Conservation (phyloP, 2,113 vertebrate species). For the Tenebrosternarchus preto region DNA sequence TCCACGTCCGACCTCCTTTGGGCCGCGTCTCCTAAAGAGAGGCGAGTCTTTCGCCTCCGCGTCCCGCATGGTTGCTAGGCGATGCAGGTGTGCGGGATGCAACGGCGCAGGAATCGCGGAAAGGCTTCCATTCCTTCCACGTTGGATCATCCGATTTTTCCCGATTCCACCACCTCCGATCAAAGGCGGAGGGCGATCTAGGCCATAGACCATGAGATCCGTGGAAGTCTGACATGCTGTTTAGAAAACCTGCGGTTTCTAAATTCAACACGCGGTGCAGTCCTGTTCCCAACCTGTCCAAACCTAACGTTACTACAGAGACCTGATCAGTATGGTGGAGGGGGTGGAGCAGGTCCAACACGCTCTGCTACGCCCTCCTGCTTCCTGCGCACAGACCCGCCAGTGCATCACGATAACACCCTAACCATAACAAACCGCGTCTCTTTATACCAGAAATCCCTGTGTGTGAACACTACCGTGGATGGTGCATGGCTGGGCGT, state of each 20-base stretch:
- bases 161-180: too few relatives aligned
- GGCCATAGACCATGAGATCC: too few relatives aligned
- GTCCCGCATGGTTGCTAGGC: conserved; percentile 43
- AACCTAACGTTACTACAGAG: conserved; percentile 11
- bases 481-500: too few relatives aligned
- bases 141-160: too few relatives aligned
- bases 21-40: conserved; percentile 8
- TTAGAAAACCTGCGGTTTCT: too few relatives aligned
- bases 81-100: conserved; percentile 24
- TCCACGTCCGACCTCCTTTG: not conserved
- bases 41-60: conserved; percentile 7
- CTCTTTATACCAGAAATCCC: conserved; percentile 9
- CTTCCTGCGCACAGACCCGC: not conserved
- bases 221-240: too few relatives aligned
- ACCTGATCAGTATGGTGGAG: not conserved
- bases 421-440: not conserved
- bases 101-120: conserved; percentile 1
- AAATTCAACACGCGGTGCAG: conserved; percentile 4
- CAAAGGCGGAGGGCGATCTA: too few relatives aligned
- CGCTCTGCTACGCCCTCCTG: not conserved
- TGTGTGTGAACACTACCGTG: too few relatives aligned
- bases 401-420: not conserved
- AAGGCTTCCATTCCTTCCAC: conserved; percentile 3
- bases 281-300: too few relatives aligned
- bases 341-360: not conserved